These are phyloP conservation scores for Dryoscopus gambensis DNA, from an alignment of 2,113 vertebrate species.

Conservation along the genomic window DNA sequence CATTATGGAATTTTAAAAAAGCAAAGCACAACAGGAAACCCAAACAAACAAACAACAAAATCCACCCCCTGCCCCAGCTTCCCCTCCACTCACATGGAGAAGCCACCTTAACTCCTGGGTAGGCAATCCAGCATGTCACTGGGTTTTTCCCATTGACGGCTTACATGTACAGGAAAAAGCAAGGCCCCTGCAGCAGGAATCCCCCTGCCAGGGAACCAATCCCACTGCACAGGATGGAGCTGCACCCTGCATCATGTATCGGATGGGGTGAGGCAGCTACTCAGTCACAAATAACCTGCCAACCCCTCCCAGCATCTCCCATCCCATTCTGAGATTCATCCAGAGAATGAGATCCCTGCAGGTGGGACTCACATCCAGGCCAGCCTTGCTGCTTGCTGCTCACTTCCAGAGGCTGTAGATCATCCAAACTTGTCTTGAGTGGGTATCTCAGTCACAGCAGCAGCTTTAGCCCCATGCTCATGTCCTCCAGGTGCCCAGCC, in stretches of 20 bases:
- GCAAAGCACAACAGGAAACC: background rate
- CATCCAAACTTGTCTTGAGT: background rate
- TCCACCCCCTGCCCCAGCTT: background rate
- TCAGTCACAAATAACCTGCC: background rate
- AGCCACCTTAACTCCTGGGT: background rate
- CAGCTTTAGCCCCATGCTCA: background rate
- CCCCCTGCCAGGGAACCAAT: background rate
- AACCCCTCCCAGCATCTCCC: background rate
- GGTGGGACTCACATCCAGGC: background rate
- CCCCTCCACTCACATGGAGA: background rate
- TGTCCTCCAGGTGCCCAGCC: background rate
- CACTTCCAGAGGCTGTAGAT: background rate
- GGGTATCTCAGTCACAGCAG: background rate
- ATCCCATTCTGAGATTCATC: background rate
- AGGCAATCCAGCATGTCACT: fast-evolving
- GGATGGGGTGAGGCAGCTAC: background rate
- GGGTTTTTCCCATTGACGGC: background rate
- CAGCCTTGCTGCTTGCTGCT: fast-evolving
- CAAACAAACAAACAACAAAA: constrained; percentile 31
- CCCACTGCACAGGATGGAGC: background rate
- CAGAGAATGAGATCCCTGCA: background rate
- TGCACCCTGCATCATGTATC: fast-evolving
- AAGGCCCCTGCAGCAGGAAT: background rate
- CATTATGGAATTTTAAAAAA: background rate
- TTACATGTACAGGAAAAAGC: background rate